Evolutionary conservation across 2,797 vertebrate genomes (phyloP).

Genomic region (Intellagama lesueurii): DNA sequence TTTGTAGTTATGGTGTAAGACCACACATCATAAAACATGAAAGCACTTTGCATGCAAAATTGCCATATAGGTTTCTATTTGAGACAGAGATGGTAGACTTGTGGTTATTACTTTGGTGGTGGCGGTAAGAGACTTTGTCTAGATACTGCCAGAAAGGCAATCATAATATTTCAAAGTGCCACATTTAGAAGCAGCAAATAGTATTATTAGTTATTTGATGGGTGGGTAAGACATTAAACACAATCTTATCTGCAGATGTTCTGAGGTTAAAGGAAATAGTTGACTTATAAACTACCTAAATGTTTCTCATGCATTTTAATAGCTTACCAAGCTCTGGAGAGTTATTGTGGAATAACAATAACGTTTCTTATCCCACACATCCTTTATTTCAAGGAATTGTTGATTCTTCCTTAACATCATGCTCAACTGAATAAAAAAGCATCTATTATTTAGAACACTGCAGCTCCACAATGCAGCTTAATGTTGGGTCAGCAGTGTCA

Average conservation of each 20-base stretch:
- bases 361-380: background rate
- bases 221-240: slow-evolving; percentile 4
- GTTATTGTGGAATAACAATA: background rate
- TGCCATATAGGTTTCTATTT: background rate
- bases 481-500: background rate
- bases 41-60: background rate
- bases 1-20: background rate
- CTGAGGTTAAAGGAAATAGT: background rate
- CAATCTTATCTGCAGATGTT: background rate
- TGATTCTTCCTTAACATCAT: background rate
- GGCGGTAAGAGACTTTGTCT: background rate
- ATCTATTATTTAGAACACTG: background rate
- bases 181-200: background rate
- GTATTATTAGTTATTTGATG: slow-evolving; percentile 4
- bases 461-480: background rate
- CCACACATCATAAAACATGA: background rate
- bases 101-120: background rate
- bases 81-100: background rate
- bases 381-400: background rate
- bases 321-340: background rate
- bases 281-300: slow-evolving; percentile 11
- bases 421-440: background rate
- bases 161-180: background rate
- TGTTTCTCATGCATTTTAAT: background rate
- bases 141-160: background rate